These are phyloP conservation scores for Microtus pennsylvanicus DNA, from an alignment of 2,113 vertebrate genomes.

Conservation along the genomic window DNA sequence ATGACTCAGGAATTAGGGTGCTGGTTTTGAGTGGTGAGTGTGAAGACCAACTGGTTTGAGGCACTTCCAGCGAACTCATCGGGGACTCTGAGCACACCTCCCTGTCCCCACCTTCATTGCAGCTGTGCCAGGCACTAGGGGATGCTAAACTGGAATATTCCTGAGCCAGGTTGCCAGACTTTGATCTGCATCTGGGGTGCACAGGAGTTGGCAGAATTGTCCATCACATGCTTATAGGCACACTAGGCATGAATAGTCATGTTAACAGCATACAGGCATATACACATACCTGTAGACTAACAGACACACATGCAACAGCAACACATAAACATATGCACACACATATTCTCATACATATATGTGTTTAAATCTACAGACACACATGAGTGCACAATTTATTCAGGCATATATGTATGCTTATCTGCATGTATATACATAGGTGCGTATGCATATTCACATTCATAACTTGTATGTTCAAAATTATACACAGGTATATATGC, in stretches of 20 bases:
- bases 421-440: background rate
- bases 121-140: background rate
- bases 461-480: too few species aligned
- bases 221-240: too few species aligned
- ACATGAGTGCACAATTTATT: too few species aligned
- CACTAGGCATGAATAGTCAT: background rate
- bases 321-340: background rate
- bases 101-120: background rate
- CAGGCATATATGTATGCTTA: constrained; percentile 55
- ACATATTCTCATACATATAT: too few species aligned
- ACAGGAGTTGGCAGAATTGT: too few species aligned
- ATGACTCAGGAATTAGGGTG: background rate
- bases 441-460: background rate
- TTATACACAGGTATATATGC: background rate
- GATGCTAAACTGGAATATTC: fast-evolving
- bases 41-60: background rate
- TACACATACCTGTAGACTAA: background rate
- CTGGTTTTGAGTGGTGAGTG: fast-evolving
- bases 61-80: background rate
- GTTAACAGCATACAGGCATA: background rate
- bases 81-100: background rate
- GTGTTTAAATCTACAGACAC: background rate
- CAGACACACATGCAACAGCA: background rate
- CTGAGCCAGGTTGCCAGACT: background rate
- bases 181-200: background rate